Conservation (phyloP, 2,797 vertebrate species). For the Uromys caudimaculatus region DNA sequence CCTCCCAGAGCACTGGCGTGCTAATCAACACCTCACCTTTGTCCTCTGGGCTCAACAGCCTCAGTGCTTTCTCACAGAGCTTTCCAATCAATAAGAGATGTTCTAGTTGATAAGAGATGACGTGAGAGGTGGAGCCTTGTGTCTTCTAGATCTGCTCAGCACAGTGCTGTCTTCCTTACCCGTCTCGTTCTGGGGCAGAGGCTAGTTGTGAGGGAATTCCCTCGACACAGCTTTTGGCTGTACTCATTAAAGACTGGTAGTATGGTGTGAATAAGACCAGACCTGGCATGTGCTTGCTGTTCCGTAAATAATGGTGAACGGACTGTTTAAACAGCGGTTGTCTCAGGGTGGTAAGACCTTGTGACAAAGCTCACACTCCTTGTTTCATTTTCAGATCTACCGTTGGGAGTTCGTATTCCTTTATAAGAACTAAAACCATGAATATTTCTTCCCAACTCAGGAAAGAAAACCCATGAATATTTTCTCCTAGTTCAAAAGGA, state of each 20-base stretch:
- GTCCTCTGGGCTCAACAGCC: neutral
- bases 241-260: neutral
- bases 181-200: neutral
- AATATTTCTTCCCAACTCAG: neutral
- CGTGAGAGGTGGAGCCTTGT: neutral
- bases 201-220: neutral
- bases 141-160: neutral
- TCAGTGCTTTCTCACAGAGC: neutral
- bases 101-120: neutral
- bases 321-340: neutral
- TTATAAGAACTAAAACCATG: neutral
- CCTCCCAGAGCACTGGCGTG: neutral
- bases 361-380: neutral
- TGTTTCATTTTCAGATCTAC: slow-evolving; percentile 13
- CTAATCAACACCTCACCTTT: neutral
- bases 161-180: neutral
- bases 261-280: neutral
- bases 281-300: neutral
- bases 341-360: neutral
- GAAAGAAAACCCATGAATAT: neutral
- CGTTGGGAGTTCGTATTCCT: neutral
- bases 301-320: neutral
- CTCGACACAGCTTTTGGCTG: neutral
- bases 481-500: neutral
- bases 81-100: neutral